These are phyloP conservation scores for Eclectus roratus DNA, from an alignment of 2,113 vertebrate species.

Conservation along the genomic window DNA sequence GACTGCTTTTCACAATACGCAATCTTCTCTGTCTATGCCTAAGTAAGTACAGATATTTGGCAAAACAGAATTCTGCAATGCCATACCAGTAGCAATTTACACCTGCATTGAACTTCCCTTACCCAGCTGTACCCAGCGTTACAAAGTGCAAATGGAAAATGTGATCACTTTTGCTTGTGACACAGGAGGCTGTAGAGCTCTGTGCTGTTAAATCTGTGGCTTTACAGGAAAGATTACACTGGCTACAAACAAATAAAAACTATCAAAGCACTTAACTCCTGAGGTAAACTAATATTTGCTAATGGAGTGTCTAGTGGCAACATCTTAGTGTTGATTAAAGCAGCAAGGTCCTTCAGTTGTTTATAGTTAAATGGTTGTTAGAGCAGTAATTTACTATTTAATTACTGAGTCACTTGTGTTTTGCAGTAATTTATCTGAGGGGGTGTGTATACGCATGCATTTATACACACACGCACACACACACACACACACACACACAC, in stretches of 20 bases:
- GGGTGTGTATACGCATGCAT: rapidly evolving
- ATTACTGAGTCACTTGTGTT: not conserved
- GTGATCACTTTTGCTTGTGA: not conserved
- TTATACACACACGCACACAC: no score
- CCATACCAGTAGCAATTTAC: conserved; percentile 17
- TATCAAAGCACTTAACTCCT: not conserved
- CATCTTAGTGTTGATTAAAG: not conserved
- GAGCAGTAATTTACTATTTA: not conserved
- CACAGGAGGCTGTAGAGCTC: not conserved
- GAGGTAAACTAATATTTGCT: not conserved
- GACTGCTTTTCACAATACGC: not conserved
- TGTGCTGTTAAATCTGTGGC: not conserved
- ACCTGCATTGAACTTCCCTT: not conserved
- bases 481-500: not conserved
- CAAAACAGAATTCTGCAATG: not conserved
- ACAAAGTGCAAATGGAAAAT: conserved; percentile 35
- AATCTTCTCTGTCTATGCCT: not conserved
- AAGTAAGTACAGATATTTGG: not conserved
- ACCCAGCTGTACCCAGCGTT: not conserved
- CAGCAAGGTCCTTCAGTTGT: not conserved
- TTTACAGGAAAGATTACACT: not conserved
- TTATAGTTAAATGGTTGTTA: not conserved
- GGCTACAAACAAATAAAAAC: not conserved
- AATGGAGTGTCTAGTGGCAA: not conserved
- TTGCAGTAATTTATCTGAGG: not conserved